Evolutionary conservation across 64 coral and sea anemone species (phyloP).

Genomic region (Pocillopora damicornis): DNA sequence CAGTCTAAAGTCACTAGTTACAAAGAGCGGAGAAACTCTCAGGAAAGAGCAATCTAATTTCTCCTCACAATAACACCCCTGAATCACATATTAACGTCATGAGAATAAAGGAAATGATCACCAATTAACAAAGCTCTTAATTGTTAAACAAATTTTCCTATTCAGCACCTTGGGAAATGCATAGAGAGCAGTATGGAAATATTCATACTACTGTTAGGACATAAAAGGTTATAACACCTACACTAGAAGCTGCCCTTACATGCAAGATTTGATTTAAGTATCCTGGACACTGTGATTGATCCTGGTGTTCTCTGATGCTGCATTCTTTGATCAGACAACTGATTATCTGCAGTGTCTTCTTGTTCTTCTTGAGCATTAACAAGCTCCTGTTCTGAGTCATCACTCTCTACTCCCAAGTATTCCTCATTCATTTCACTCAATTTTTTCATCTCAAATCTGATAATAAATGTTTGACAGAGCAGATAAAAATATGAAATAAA

Average conservation of each 20-base stretch:
- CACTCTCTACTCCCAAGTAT: conserved; percentile 31
- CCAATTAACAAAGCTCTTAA: too few species aligned
- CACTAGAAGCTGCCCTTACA: background rate
- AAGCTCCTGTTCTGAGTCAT: background rate
- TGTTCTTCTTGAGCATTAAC: background rate
- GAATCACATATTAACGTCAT: too few species aligned
- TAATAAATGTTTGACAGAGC: background rate
- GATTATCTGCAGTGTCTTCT: background rate
- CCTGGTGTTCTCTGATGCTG: background rate
- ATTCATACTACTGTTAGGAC: background rate
- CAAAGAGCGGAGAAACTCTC: too few species aligned
- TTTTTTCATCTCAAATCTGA: conserved; percentile 76
- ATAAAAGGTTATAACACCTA: background rate
- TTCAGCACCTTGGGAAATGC: too few species aligned
- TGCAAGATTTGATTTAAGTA: conserved; percentile 36
- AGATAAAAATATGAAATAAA: background rate
- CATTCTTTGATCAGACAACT: background rate
- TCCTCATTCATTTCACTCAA: conserved; percentile 59
- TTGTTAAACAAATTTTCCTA: too few species aligned
- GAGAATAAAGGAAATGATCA: too few species aligned
- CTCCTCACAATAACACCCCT: too few species aligned
- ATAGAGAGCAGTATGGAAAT: too few species aligned
- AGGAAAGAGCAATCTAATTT: too few species aligned
- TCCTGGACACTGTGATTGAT: conserved; percentile 25
- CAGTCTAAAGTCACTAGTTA: too few species aligned